A percentile compares a stretch with the other conserved stretches of the same genome.
These are phyloP conservation scores for Cebus imitator DNA, from an alignment of 2,113 vertebrate genomes.

Conservation along the genomic window DNA sequence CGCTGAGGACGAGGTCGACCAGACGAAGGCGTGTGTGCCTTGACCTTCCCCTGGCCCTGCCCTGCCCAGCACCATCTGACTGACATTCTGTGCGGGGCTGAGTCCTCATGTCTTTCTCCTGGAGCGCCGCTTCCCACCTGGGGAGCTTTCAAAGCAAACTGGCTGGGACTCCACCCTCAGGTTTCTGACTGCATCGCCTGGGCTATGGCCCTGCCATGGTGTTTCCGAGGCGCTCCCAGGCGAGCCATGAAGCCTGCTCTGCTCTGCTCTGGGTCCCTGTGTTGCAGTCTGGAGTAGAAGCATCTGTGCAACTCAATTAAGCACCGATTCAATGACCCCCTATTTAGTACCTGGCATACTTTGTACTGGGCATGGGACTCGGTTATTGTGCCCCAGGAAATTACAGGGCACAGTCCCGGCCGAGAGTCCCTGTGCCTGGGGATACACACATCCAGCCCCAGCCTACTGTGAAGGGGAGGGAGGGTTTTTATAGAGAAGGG, in stretches of 20 bases:
- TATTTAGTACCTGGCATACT: background rate
- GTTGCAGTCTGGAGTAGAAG: background rate
- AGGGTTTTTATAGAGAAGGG: too few species aligned
- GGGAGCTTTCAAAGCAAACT: background rate
- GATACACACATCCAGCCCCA: too few species aligned
- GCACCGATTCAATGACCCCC: rapidly evolving
- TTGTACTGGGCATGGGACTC: background rate
- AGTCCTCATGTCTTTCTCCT: background rate
- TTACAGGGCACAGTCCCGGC: too few species aligned
- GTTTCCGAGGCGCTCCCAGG: background rate
- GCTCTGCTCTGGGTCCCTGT: background rate
- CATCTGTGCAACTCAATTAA: background rate
- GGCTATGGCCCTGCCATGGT: too few species aligned
- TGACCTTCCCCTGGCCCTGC: background rate
- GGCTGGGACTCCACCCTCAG: rapidly evolving
- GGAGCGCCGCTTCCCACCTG: rapidly evolving
- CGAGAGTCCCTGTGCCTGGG: background rate
- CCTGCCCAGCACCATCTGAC: background rate
- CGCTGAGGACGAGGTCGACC: background rate
- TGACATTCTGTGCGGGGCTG: background rate
- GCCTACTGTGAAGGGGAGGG: background rate
- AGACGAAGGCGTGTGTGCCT: rapidly evolving
- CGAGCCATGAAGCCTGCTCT: background rate
- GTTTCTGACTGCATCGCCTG: background rate
- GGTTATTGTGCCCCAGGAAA: rapidly evolving